These are phyloP conservation scores for Bradysia coprophila DNA, from an alignment of 1,140 invertebrate species.

Conservation along the genomic window DNA sequence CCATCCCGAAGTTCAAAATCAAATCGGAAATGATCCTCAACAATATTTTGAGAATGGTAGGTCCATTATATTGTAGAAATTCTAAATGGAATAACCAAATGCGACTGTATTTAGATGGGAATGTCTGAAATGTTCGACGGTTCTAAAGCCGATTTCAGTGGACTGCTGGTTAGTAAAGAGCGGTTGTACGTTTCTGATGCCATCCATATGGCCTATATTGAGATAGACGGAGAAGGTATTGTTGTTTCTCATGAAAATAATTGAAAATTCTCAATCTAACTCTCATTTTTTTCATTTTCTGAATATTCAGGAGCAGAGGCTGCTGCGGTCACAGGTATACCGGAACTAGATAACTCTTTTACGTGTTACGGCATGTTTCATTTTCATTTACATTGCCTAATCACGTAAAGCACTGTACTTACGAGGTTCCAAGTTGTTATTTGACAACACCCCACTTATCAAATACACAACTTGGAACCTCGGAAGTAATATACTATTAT, in stretches of 20 bases:
- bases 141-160: not conserved
- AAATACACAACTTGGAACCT: no score
- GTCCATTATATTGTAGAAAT: not conserved
- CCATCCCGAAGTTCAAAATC: constrained; percentile 39
- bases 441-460: no score
- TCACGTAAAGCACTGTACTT: no score
- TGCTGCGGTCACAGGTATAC: not conserved
- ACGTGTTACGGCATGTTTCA: no score
- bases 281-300: no score
- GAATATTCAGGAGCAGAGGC: no score
- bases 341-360: not conserved
- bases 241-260: no score
- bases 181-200: not conserved
- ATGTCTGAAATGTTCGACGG: not conserved
- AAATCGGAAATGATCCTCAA: constrained; percentile 30
- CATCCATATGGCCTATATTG: not conserved
- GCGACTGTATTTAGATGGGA: not conserved
- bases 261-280: no score
- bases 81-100: not conserved
- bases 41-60: constrained; percentile 27
- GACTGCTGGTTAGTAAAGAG: not conserved
- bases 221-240: not conserved
- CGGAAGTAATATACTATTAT: no score
- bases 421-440: no score
- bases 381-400: no score